Base-by-base conservation (phyloP, 2,888 invertebrate genomes). In the Campoplex nolae region DNA sequence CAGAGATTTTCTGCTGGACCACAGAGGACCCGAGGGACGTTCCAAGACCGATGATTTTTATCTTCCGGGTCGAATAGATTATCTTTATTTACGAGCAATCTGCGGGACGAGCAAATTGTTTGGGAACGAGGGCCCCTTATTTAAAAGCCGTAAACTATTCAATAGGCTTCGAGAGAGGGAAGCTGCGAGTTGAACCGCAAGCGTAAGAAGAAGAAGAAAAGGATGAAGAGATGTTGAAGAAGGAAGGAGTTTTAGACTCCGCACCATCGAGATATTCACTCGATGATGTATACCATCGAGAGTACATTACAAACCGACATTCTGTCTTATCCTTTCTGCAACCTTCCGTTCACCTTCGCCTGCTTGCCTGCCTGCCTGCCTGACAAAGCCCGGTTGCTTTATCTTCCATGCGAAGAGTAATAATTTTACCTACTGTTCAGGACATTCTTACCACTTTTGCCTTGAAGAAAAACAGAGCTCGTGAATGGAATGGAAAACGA, bases 11-110 rank as follows among this genome's bases (percentile, higher is more conserved):
- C 83, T 62, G 51, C 75, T 56, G 81, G 74, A 82, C 74, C 74
- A 75, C 48, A 68, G 75, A 79, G 77, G 83, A 86, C 83, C 79
- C 70, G 83, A 76, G 82, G 82, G 77, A 85, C 86, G 84, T 82
- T 78, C 86, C 85, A 75, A 70, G 86, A 87, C 90, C 91, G 90
- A 78, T 88, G 86, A 94, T 93, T 94, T 94, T 94, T 94, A 94
- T 93, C 93, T 94, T 94, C 93, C 93, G 93, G 92, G 93, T 94
- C 90, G 93, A 94, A 94, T 93, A 93, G 94, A 94, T 94, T 94
- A 94, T 94, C 94, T 92, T 94, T 94, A 94, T 94, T 94, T 94
- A 94, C 93, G 94, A 94, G 93, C 94, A 93, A 94, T 94, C 93
- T 92, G 91, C 90, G 92, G 91, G 92, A 91, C 91, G 92, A 91